Conservation (phyloP, 2,113 vertebrate species). For the Malurus melanocephalus region DNA sequence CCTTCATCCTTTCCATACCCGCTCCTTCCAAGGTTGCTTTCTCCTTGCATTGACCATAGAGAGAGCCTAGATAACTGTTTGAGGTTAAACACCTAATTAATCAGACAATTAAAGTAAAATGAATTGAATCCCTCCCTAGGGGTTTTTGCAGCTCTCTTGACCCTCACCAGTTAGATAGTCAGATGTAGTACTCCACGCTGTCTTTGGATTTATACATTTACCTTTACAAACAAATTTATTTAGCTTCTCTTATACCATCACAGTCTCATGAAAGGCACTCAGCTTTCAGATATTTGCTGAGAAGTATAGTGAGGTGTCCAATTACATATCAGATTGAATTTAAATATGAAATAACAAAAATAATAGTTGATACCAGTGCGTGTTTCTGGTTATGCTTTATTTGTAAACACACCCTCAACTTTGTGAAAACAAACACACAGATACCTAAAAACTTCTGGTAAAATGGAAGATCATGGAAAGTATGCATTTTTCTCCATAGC, state of each 20-base stretch:
- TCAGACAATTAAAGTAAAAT: background rate
- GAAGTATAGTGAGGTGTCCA: background rate
- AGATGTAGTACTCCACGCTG: background rate
- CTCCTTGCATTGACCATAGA: background rate
- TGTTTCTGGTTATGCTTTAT: background rate
- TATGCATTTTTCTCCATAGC: too few species aligned
- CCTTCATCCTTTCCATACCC: background rate
- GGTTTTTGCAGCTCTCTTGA: background rate
- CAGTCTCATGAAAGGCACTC: background rate
- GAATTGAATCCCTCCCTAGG: background rate
- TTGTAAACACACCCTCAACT: background rate
- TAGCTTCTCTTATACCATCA: background rate
- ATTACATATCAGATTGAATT: background rate
- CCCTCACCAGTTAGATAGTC: background rate
- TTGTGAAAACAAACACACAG: background rate
- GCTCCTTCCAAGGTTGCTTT: background rate
- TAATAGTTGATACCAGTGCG: background rate
- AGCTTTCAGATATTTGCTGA: background rate
- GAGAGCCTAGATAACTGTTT: background rate
- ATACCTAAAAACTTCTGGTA: too few species aligned
- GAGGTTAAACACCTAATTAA: background rate
- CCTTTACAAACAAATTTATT: background rate
- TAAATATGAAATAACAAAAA: background rate
- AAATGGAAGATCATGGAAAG: too few species aligned
- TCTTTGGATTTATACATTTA: background rate